phyloP scores from a whole-genome alignment of 2,113 vertebrate species.

The Phrynosoma blainvillii region DNA sequence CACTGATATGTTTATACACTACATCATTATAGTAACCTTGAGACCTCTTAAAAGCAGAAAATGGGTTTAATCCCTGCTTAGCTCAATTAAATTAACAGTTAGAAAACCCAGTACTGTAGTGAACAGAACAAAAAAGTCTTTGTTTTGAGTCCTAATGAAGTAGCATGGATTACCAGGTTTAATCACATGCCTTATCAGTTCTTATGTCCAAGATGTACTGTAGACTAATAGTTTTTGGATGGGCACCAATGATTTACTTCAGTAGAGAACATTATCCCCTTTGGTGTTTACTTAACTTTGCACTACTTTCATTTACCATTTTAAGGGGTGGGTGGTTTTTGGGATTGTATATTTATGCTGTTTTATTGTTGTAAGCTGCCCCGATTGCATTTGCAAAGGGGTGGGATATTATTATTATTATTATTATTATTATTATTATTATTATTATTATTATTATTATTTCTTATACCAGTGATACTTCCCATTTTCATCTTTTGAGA shows the following conservation, averaged over 20 bases:
- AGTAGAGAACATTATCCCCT: constrained; percentile 13
- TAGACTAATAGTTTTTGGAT: constrained; percentile 38
- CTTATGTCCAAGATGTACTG: constrained; percentile 32
- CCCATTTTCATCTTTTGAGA: constrained; percentile 47
- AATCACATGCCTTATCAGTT: constrained; percentile 7
- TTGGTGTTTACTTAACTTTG: background rate
- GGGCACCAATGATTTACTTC: constrained; percentile 51
- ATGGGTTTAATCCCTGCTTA: background rate
- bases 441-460: no score
- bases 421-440: no score
- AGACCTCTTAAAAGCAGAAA: background rate
- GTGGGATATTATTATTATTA: no score
- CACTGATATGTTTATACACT: background rate
- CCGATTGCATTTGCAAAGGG: no score
- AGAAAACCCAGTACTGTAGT: background rate
- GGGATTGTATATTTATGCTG: no score
- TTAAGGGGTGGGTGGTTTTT: no score
- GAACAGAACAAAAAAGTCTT: constrained; percentile 7
- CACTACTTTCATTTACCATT: background rate
- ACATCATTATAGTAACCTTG: background rate
- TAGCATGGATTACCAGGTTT: constrained; percentile 30
- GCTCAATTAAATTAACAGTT: background rate
- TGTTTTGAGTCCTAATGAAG: constrained; percentile 33
- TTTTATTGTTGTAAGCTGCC: no score
- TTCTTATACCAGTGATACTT: background rate